A percentile compares a stretch with the other conserved stretches of the same genome.
These are phyloP conservation scores for Mamestra brassicae DNA, from an alignment of 2,888 invertebrate species.

Conservation along the genomic window DNA sequence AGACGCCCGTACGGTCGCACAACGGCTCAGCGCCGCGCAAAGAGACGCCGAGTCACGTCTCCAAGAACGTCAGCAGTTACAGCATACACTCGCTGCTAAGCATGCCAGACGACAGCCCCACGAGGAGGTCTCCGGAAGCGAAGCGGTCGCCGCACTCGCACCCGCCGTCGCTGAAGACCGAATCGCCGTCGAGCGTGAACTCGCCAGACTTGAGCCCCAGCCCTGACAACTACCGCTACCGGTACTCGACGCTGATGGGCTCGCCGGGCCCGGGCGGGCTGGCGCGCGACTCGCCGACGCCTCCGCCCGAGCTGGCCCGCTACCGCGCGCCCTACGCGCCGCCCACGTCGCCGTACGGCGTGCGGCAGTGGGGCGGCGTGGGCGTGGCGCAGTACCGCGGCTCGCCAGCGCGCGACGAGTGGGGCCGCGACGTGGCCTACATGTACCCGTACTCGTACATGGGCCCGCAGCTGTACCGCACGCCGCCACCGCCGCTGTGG, in stretches of 20 bases:
- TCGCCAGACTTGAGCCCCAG: slow-evolving; percentile 87
- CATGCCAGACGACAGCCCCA: slow-evolving; percentile 89
- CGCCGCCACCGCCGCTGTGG: slow-evolving; percentile 85
- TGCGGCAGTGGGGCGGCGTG: slow-evolving; percentile 63
- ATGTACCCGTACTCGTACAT: slow-evolving; percentile 86
- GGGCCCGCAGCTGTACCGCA: slow-evolving; percentile 82
- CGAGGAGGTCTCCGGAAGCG: slow-evolving; percentile 81
- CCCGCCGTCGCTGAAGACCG: slow-evolving; percentile 82
- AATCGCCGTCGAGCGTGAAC: slow-evolving; percentile 83
- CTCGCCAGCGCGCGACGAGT: slow-evolving; percentile 74
- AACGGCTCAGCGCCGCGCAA: slow-evolving; percentile 78
- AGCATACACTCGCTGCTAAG: slow-evolving; percentile 96
- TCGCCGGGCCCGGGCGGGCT: slow-evolving; percentile 77
- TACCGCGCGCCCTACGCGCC: slow-evolving; percentile 81
- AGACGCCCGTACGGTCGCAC: slow-evolving; percentile 70
- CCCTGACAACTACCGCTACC: slow-evolving; percentile 85
- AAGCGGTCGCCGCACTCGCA: slow-evolving; percentile 85
- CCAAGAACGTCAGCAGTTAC: slow-evolving; percentile 93
- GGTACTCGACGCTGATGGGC: slow-evolving; percentile 80
- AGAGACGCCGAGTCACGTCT: slow-evolving; percentile 73
- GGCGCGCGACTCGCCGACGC: slow-evolving; percentile 82
- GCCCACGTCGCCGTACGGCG: slow-evolving; percentile 75
- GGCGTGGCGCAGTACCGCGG: slow-evolving; percentile 70
- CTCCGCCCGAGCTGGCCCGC: slow-evolving; percentile 76
- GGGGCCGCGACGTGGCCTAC: slow-evolving; percentile 81